Evolutionary conservation across 64 coral and sea anemone genomes (phyloP), one percentile per base, ranked within the genome.

Genomic region (Platygyra sinensis): DNA sequence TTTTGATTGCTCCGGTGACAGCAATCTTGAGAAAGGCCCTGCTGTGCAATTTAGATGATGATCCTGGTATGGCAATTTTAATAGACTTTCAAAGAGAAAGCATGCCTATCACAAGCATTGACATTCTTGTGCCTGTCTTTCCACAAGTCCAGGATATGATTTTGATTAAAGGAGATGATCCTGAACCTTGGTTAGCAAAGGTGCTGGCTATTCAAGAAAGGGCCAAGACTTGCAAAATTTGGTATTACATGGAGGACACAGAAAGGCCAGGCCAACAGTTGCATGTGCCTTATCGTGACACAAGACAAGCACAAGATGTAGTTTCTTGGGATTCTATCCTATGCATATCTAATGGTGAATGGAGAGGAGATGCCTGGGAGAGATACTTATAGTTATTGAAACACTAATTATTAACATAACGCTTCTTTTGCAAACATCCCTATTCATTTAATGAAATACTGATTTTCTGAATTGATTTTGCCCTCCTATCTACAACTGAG

Each of bases 171-270:
- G 73, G 86, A 77, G 57, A 78, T 52, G 60, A 78, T 13, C 87
- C 87, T 62, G 74, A 79, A 5, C 87, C 87, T 19, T 89, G 87
- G 87, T 10, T 89, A 13, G 87, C 59, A 22, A 79, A 89, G 75
- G 75, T 89, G 20, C 11, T 89, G 38, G 67, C 54, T 10, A 49
- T 79, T 38, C 51, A 89, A 30, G 87, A 78, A 78, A 78, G 32
- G 36, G 3, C 33, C 22, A 67, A 89, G 50, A 63, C 57, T 27
- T 57, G 16, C 52, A 74, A 76, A 38, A 60, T 88, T 39, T 31
- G 24, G 54, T 88, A 78, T 55, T 88, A 78, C 19, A 72, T 50
- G 63, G 32, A 72, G 64, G 24, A 86, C 38, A 13, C 16, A 25
- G 28, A 64, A 60, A 82, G 42, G 52, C 20, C 24, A 30, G 65